Evolutionary conservation across 1,140 invertebrate species (phyloP).

Genomic region (Rhagoletis zephyria): DNA sequence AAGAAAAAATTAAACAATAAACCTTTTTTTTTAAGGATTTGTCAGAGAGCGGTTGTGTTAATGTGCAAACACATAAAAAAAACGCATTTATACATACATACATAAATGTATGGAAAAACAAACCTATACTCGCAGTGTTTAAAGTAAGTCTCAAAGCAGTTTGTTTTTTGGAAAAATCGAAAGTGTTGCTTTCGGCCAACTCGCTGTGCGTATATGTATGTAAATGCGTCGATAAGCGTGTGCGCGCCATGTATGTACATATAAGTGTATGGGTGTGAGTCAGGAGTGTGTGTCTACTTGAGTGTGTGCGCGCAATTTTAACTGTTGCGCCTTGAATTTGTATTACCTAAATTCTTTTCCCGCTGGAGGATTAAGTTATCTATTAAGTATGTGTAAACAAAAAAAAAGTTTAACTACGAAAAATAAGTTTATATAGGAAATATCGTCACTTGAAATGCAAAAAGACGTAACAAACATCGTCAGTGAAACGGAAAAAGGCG

Average conservation of each 20-base stretch:
- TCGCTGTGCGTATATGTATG: not conserved
- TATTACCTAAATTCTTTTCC: not conserved
- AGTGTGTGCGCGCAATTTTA: not conserved
- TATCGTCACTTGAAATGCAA: no score
- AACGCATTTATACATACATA: not conserved
- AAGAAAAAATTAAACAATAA: constrained; percentile 37
- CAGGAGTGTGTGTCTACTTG: not conserved
- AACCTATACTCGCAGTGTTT: not conserved
- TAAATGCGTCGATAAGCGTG: not conserved
- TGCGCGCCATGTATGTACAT: not conserved
- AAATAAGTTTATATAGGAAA: no score
- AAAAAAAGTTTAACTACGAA: not conserved
- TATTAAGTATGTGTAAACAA: not conserved
- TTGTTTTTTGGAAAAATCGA: constrained; percentile 42
- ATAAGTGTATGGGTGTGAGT: no score
- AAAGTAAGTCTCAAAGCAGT: constrained; percentile 11
- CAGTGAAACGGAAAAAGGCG: no score
- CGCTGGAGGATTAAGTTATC: no score
- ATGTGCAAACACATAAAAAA: no score
- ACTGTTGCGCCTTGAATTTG: constrained; percentile 39
- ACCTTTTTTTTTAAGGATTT: not conserved
- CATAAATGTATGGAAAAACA: not conserved
- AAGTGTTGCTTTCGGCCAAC: not conserved
- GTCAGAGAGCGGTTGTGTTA: not conserved
- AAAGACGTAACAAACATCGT: no score